Evolutionary conservation across 2,113 vertebrate species (phyloP), one percentile per base, ranked within the genome.

Genomic region (Phylloscopus trochilus): DNA sequence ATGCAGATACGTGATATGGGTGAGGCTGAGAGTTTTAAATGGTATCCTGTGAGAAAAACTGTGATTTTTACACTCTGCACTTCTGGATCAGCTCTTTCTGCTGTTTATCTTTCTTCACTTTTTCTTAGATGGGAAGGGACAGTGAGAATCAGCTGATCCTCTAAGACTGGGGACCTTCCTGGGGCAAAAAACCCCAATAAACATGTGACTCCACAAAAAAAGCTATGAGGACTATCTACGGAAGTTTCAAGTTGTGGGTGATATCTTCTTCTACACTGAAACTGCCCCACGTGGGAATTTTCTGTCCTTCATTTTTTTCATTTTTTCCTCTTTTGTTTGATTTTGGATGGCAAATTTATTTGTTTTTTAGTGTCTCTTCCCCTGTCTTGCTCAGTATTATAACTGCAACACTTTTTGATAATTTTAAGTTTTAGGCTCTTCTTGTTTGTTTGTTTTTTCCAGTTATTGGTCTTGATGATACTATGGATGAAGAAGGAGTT

Each of bases 401-500:
- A 72, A 21, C 41, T 77, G 5, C 59, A 94, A 69, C 1, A 4
- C 19, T 63, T 92, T 52, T 80, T 84, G 69, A 43, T 59, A 1
- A 39, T 89, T 92, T 93, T 87, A 90, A 97, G 77, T 88, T 97
- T 97, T 95, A 93, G 92, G 63, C 58, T 90, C 75, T 84, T 73
- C 20, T 93, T 95, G 59, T 92, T 97, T 96, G 70, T 83, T 89
- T 83, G 56, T 92, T 92, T 80, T 92, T 88, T 92, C 72, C 96
- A 98, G 98, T 98, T 98, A 96, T 97, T 98, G 98, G 97, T 97
- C 97, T 98, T 92, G 98, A 98, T 97, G 97, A 98, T 94, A 98
- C 98, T 98, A 98, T 98, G 96, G 98, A 98, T 96, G 97, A 98
- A 95, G 97, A 97, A 97, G 98, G 97, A 94, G 97, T 98, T 97